Base-by-base conservation (phyloP, 2,113 vertebrate species). In the Triplophysa siluroides region DNA sequence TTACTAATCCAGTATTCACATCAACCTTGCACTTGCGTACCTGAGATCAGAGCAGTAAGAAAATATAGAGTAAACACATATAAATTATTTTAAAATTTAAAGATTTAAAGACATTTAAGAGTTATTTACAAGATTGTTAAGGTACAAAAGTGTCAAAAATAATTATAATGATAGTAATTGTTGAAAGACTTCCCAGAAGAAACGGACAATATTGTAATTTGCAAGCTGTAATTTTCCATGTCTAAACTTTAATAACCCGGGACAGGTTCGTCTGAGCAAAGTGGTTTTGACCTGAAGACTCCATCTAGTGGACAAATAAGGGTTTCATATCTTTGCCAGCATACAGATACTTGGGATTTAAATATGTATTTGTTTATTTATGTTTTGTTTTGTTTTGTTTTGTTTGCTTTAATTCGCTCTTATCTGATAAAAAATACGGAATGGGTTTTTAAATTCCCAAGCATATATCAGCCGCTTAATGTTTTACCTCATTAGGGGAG, bases 401-500 rank as follows among this genome's bases (percentile, higher is more conserved):
- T 21, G n/a, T 58, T 50, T 13, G 10, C 0, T 52, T 38, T 38
- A 38, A 38, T 38, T 38, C 33, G 33, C 33, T 38, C 33, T 7
- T 7, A 6, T 38, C 33, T 38, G 33, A 1, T 2, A 24, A 24
- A 24, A 24, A 24, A 24, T 24, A 24, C 24, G 1, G 24, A 24
- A 24, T 24, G 2, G 24, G 24, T 29, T 38, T 7, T 33, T 33
- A 4, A 33, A 33, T 33, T 6, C 29, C 4, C 29, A 38, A 38
- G 5, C 33, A 6, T 38, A 38, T 38, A 1, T 38, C 33, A 5
- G 4, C 29, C 29, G 29, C 29, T 72, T 38, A 18, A 16, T 16
- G 26, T 33, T 19, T 26, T 85, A 91, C 90, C 94, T 94, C 92
- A 73, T 91, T 93, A 45, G 93, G 89, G 41, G 90, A 89, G 2